phyloP scores from a whole-genome alignment of 2,888 invertebrate species.

The Thereva unica region DNA sequence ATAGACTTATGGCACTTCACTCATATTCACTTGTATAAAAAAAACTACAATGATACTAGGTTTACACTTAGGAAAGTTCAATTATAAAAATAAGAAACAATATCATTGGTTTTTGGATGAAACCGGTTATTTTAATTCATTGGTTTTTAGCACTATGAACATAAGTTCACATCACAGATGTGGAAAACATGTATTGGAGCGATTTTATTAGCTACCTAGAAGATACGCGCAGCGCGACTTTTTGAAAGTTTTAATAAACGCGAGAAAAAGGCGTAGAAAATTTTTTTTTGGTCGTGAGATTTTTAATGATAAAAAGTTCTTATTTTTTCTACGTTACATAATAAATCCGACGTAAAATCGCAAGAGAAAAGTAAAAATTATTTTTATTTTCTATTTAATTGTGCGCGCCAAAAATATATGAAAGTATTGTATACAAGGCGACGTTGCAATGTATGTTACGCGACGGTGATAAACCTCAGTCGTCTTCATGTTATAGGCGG shows the following conservation, averaged over 20 bases:
- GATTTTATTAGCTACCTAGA: no score
- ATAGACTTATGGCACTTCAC: slow-evolving; percentile 23
- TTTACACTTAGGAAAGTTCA: background rate
- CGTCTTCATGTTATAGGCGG: slow-evolving; percentile 41
- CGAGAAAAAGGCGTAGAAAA: slow-evolving; percentile 23
- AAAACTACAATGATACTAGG: background rate
- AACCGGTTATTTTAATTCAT: slow-evolving; percentile 16
- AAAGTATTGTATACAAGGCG: slow-evolving; percentile 26
- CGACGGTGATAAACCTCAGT: slow-evolving; percentile 35
- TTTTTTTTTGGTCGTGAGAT: slow-evolving; percentile 7
- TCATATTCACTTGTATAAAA: background rate
- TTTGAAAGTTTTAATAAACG: slow-evolving; percentile 5
- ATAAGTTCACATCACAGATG: slow-evolving; percentile 17
- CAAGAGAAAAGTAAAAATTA: slow-evolving; percentile 6
- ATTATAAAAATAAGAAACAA: slow-evolving; percentile 8
- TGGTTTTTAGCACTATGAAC: background rate
- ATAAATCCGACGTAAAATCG: background rate
- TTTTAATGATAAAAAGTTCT: background rate
- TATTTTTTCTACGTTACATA: background rate
- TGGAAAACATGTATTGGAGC: background rate
- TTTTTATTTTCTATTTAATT: slow-evolving; percentile 25
- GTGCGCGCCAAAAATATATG: slow-evolving; percentile 39
- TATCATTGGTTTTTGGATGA: slow-evolving; percentile 23
- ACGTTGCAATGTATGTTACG: slow-evolving; percentile 35
- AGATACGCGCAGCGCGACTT: slow-evolving; percentile 9